Evolutionary conservation across 2,797 vertebrate species (phyloP).

Genomic region (Sparidentex hasta): DNA sequence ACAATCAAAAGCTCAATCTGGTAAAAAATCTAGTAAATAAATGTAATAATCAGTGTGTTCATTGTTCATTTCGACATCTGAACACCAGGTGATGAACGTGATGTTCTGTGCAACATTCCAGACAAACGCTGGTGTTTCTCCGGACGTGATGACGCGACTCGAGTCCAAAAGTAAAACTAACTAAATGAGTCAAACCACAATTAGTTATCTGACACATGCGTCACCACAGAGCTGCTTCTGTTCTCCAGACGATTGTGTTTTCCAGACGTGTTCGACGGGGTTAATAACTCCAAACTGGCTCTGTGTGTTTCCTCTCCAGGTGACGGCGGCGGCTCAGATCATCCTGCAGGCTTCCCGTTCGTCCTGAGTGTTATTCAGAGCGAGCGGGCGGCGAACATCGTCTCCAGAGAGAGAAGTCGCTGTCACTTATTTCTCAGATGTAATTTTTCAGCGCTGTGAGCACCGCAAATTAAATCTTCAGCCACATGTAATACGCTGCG

Average conservation of each 20-base stretch:
- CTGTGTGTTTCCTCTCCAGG: no score
- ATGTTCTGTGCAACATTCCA: no score
- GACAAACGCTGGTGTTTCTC: no score
- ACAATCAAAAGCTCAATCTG: no score
- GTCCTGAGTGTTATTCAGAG: background rate
- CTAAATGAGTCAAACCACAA: no score
- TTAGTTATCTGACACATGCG: background rate
- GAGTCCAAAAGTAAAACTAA: no score
- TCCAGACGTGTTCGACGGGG: background rate
- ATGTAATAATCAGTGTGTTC: no score
- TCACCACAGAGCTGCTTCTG: background rate
- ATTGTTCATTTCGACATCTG: no score
- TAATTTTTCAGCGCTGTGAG: background rate
- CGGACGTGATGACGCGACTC: no score
- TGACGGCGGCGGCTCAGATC: background rate
- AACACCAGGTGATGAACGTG: no score
- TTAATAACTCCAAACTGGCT: background rate
- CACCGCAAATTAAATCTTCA: background rate
- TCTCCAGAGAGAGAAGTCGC: background rate
- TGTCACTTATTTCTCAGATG: background rate
- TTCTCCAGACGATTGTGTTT: no score
- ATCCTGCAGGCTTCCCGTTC: background rate
- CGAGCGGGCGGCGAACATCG: background rate
- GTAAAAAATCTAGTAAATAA: no score
- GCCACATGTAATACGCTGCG: background rate